Evolutionary conservation across 1,140 invertebrate species (phyloP).

Genomic region (Eurytemora carolleeae): DNA sequence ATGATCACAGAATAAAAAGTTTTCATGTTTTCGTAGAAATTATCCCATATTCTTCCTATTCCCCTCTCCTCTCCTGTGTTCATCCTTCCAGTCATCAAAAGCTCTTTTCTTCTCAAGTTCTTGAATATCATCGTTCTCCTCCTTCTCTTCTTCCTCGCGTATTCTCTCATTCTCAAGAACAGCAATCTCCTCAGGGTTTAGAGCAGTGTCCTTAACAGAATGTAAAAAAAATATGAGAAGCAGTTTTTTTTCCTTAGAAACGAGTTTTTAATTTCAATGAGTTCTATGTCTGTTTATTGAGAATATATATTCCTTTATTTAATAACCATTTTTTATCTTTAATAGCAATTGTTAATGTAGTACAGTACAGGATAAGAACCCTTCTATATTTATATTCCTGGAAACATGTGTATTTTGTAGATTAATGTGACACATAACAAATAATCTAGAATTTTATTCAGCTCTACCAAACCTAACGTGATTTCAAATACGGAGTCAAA

Average conservation of each 20-base stretch:
- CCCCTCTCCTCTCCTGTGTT: conserved; percentile 63
- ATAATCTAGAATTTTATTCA: too few species aligned
- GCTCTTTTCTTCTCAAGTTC: conserved; percentile 39
- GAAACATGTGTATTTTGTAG: too few species aligned
- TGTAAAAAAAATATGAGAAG: not conserved
- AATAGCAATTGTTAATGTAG: not conserved
- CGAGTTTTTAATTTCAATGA: not conserved
- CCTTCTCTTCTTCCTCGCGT: conserved; percentile 36
- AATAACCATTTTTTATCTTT: not conserved
- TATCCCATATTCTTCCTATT: conserved; percentile 60
- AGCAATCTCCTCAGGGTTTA: conserved; percentile 21
- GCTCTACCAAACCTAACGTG: too few species aligned
- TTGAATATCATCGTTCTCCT: conserved; percentile 55
- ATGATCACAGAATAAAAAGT: too few species aligned
- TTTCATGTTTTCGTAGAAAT: too few species aligned
- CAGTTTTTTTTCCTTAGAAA: too few species aligned
- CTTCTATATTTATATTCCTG: not conserved
- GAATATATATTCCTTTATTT: not conserved
- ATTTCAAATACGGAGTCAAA: too few species aligned
- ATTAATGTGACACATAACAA: too few species aligned
- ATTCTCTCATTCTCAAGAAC: conserved; percentile 33
- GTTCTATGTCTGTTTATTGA: too few species aligned
- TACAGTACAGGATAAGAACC: not conserved
- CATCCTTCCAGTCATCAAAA: conserved; percentile 83
- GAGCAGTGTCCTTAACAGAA: conserved; percentile 17